phyloP scores from a whole-genome alignment of 2,113 vertebrate genomes.

The Podilymbus podiceps region DNA sequence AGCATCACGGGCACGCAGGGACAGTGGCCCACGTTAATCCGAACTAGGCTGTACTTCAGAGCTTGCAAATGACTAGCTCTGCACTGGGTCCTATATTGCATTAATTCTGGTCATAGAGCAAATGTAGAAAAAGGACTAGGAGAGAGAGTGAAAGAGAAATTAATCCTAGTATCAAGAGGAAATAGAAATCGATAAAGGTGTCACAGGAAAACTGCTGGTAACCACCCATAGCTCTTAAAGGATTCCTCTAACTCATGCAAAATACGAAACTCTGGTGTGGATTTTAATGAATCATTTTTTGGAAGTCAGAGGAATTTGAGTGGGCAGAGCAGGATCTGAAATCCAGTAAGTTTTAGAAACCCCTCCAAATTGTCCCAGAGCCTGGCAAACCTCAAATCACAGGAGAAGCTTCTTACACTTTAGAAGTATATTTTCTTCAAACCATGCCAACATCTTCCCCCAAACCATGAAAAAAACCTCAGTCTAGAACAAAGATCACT shows the following conservation, averaged over 20 bases:
- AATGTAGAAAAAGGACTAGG: neutral
- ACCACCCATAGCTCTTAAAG: neutral
- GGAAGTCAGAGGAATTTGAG: neutral
- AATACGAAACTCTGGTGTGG: neutral
- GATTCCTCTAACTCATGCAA: neutral
- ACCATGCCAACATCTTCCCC: neutral
- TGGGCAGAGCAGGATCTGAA: neutral
- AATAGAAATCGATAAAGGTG: neutral
- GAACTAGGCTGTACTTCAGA: neutral
- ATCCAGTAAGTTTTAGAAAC: neutral
- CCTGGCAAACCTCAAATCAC: neutral
- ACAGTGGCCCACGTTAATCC: neutral
- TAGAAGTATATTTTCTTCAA: neutral
- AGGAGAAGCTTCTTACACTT: neutral
- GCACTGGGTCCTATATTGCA: too few species aligned
- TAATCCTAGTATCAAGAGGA: neutral
- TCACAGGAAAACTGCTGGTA: neutral
- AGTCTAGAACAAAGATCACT: neutral
- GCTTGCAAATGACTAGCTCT: neutral
- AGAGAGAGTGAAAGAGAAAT: neutral
- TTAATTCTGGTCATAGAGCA: neutral
- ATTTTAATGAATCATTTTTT: neutral
- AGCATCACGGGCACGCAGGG: neutral
- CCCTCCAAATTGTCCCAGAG: neutral
- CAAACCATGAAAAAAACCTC: neutral